phyloP scores from a whole-genome alignment of 1,140 invertebrate species.

The Mactra quadrangularis region DNA sequence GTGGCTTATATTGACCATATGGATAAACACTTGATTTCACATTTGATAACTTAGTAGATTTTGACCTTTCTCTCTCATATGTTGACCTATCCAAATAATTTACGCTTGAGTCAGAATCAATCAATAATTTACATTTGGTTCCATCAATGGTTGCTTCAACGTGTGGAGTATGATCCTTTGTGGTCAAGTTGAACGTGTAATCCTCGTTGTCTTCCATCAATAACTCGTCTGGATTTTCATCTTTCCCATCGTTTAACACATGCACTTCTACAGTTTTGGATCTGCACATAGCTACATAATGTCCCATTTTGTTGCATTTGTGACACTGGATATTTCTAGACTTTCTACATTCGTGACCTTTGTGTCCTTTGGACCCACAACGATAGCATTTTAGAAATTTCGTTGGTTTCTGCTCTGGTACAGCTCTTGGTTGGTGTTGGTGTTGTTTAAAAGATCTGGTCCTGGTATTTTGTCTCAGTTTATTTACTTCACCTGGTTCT shows the following conservation, averaged over 20 bases:
- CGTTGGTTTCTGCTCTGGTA: no score
- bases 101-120: neutral
- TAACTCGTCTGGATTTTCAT: neutral
- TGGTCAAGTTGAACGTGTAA: neutral
- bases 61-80: neutral
- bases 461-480: no score
- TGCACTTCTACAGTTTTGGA: no score
- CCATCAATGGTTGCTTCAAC: neutral
- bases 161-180: neutral
- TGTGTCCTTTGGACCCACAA: no score
- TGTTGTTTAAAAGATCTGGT: no score
- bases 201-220: neutral
- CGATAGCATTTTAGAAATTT: no score
- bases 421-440: no score
- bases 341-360: no score
- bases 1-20: neutral
- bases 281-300: no score
- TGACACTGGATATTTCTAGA: no score
- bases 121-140: neutral
- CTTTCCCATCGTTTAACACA: neutral
- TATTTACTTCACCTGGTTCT: no score
- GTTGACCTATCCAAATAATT: neutral
- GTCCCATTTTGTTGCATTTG: no score
- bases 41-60: neutral
- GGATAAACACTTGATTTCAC: neutral